Evolutionary conservation across 2,113 vertebrate species (phyloP).

Genomic region (Synchiropus splendidus): DNA sequence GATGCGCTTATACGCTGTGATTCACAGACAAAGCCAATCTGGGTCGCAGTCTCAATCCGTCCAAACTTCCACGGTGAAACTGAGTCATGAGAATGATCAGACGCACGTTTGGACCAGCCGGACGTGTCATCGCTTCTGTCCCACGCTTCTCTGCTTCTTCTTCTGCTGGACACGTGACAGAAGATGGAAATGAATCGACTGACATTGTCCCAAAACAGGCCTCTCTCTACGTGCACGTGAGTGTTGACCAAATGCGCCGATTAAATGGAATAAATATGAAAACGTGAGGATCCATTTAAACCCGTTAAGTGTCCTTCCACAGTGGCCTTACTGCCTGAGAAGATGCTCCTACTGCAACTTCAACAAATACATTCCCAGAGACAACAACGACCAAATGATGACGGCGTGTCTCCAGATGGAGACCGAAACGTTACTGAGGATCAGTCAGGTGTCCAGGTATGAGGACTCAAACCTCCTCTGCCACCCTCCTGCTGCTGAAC

Average conservation of each 20-base stretch:
- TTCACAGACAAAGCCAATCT: too few species aligned
- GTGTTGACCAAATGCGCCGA: conserved; percentile 1
- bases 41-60: too few species aligned
- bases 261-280: background rate
- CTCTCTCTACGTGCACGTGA: conserved; percentile 70
- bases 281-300: background rate
- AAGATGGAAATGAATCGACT: background rate
- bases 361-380: conserved; percentile 80
- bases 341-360: conserved; percentile 90
- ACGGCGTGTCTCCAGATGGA: conserved; percentile 73
- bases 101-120: background rate
- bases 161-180: background rate
- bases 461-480: too few species aligned
- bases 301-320: background rate
- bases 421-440: conserved; percentile 65
- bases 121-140: conserved; percentile 1
- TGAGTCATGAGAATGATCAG: conserved; percentile 6
- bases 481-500: too few species aligned
- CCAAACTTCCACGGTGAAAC: too few species aligned
- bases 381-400: conserved; percentile 63
- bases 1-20: too few species aligned
- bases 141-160: conserved; percentile 4
- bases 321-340: conserved; percentile 94
- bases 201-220: conserved; percentile 30
- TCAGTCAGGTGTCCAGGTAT: conserved; percentile 76